phyloP scores from a whole-genome alignment of 1,140 invertebrate genomes.

The Heliconius nattereri region DNA sequence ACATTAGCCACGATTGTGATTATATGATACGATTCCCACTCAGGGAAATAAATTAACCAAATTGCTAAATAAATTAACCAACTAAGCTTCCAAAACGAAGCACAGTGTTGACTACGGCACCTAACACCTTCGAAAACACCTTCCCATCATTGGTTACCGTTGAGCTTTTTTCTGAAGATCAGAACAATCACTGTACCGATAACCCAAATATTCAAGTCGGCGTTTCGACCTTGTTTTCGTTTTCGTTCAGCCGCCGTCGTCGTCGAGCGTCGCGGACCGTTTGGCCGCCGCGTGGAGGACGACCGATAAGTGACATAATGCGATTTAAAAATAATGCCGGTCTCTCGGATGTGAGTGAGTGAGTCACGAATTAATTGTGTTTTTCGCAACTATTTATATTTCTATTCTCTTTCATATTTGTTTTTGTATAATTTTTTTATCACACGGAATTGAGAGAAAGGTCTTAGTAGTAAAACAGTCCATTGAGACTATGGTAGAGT shows the following conservation, averaged over 20 bases:
- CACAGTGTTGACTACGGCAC: background rate
- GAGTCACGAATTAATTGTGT: slow-evolving; percentile 22
- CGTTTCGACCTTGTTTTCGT: slow-evolving; percentile 75
- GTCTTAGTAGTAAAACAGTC: too few relatives aligned
- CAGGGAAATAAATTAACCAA: background rate
- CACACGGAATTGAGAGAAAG: too few relatives aligned
- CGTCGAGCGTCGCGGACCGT: slow-evolving; percentile 37
- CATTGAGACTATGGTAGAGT: too few relatives aligned
- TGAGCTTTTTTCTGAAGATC: background rate
- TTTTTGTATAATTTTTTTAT: too few relatives aligned
- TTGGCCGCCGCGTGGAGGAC: slow-evolving; percentile 41
- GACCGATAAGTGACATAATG: slow-evolving; percentile 60
- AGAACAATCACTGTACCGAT: slow-evolving; percentile 33
- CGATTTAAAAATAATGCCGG: slow-evolving; percentile 42
- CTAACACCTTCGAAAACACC: background rate
- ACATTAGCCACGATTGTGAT: background rate
- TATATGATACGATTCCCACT: background rate
- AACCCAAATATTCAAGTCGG: slow-evolving; percentile 65
- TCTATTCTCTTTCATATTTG: background rate
- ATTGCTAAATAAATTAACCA: too few relatives aligned
- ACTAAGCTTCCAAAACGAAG: background rate
- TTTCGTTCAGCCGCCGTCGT: slow-evolving; percentile 57
- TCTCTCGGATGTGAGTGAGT: background rate
- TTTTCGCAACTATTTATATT: slow-evolving; percentile 3
- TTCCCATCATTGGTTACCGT: too few relatives aligned